Evolutionary conservation across 1,140 invertebrate species (phyloP).

Genomic region (Nasonia giraulti): DNA sequence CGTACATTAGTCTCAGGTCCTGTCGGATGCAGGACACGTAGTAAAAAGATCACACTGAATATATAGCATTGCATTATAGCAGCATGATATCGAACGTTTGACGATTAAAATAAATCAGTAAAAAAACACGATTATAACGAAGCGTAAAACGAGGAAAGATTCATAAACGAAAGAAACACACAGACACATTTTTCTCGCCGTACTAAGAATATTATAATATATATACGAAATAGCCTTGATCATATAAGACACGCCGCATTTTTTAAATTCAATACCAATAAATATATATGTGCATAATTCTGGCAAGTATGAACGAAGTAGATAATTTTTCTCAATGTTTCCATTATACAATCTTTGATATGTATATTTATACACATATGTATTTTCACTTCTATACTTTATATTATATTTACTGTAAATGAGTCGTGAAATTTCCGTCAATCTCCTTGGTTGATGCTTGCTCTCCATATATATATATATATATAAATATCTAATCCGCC

Average conservation of each 20-base stretch:
- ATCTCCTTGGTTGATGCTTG: conserved; percentile 47
- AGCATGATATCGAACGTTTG: conserved; percentile 42
- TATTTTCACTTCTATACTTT: not conserved
- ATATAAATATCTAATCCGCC: not conserved
- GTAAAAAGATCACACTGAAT: conserved; percentile 17
- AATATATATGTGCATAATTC: conserved; percentile 15
- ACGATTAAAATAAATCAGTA: conserved; percentile 19
- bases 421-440: not conserved
- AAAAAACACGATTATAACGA: conserved; percentile 21
- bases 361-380: not conserved
- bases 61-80: conserved; percentile 31
- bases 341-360: not conserved
- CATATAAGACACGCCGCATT: conserved; percentile 31
- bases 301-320: conserved; percentile 41
- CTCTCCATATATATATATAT: conserved; percentile 6
- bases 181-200: conserved; percentile 34
- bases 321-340: conserved; percentile 8
- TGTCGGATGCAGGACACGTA: conserved; percentile 32
- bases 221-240: conserved; percentile 23
- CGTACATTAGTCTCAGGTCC: conserved; percentile 25
- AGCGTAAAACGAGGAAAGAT: not conserved
- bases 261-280: conserved; percentile 15
- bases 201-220: conserved; percentile 24
- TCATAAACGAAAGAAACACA: conserved; percentile 21
- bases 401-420: not conserved